Evolutionary conservation across 2,888 invertebrate species (phyloP), one percentile per base, ranked within the genome.

Genomic region (Lasioglossum villosulum): DNA sequence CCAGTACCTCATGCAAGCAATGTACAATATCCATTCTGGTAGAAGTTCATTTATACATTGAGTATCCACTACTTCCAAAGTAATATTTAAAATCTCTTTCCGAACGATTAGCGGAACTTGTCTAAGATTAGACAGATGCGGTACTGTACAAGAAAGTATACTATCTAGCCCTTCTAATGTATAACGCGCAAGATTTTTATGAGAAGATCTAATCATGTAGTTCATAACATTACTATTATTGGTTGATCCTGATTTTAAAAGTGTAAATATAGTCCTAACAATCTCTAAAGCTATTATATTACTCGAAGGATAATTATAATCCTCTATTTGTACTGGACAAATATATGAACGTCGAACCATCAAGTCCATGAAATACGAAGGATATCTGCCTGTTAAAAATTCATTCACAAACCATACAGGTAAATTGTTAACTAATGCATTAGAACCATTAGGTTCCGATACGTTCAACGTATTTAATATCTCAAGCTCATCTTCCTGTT

Each of bases 321-420:
- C 97, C 94, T 98, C 98, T 10, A 97, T 96, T 95, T 97, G 97
- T 0, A 97, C 97, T 75, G 96, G 96, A 89, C 96, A 97, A 85
- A 97, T 96, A 91, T 97, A 97, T 72, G 96, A 95, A 83, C 96
- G 96, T 63, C 96, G 96, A n/a, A 96, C 96, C 80, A 96, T 95
- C 27, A 98, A 96, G 92, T 98, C 97, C 42, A 98, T 96, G 90
- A 97, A 97, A 83, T 96, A 96, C 14, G 97, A 95, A 0, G 98
- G 97, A 88, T 97, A 96, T 68, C 95, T 92, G 42, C 97, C 97
- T 4, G 95, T 95, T 68, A 96, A 96, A 82, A 97, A 96, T 84
- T 96, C 96, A 56, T 96, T 95, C 4, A 96, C 93, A 93, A 98
- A 97, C 97, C 97, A 97, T 4, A 4, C 0, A 10, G 95, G 95